These are phyloP conservation scores for Enoplosus armatus DNA, from an alignment of 2,797 vertebrate genomes.

Conservation along the genomic window DNA sequence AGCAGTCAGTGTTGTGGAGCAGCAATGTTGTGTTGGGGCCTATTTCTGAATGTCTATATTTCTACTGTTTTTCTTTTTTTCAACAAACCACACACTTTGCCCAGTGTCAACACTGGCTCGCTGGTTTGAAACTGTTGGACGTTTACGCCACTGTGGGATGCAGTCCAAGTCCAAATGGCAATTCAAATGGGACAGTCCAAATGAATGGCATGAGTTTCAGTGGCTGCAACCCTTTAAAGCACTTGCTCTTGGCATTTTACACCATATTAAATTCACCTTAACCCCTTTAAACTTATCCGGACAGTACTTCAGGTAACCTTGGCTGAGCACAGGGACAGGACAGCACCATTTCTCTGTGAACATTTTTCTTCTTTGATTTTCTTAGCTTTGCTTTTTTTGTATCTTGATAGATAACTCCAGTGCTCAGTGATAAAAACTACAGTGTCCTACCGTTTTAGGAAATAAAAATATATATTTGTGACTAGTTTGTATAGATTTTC, in stretches of 20 bases:
- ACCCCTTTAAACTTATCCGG: slow-evolving; percentile 26
- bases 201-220: slow-evolving; percentile 16
- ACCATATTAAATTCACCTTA: slow-evolving; percentile 46
- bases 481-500: not conserved
- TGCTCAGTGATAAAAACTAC: not conserved
- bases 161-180: slow-evolving; percentile 40
- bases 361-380: not conserved
- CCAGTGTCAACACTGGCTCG: not conserved
- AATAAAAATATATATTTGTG: not conserved
- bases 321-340: not conserved
- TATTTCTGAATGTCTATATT: slow-evolving; percentile 15
- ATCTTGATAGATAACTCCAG: not conserved
- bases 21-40: not conserved
- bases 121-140: slow-evolving; percentile 33
- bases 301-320: slow-evolving; percentile 7
- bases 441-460: not conserved
- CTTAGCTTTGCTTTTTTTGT: not conserved
- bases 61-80: not conserved
- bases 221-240: slow-evolving; percentile 25
- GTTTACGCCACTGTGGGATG: slow-evolving; percentile 27
- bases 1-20: slow-evolving; percentile 1
- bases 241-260: slow-evolving; percentile 33
- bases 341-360: not conserved
- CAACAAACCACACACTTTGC: not conserved
- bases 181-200: slow-evolving; percentile 43